Evolutionary conservation across 1,140 invertebrate species (phyloP), one percentile per base, ranked within the genome.

Genomic region (Bicyclus anynana): DNA sequence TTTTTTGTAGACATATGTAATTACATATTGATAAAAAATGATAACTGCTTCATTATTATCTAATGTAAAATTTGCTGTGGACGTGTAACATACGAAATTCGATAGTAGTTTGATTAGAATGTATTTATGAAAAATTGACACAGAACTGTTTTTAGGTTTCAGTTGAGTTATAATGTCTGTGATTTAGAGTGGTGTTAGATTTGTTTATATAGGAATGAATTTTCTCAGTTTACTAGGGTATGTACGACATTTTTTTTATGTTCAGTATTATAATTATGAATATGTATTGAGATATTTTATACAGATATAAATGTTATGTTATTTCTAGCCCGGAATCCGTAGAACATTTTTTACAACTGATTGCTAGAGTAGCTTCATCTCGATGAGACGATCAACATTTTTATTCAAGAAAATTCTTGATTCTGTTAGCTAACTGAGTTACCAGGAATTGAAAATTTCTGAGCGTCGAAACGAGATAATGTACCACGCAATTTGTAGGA

Each of bases 221-320:
- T 53, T 53, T 53, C 44, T 53, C 21, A 42, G 37, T 16, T 20
- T 44, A 27, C 21, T 29, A 1, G 23, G 51, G 53, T 55, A 55
- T 21, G 44, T 44, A 13, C 18, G 16, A 20, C 3, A 21, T 10
- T 5, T 12, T 12, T 46, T 46, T 46, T 18, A 3, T 21, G 9
- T 46, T 13, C 9, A 20, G n/a, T 46, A 46, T 46, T 46, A 46
- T 27, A 27, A 27, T 27, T 26, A 26, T 4, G 23, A 29, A 29
- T 44, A 20, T 44, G 40, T 20, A 44, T 12, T 18, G 18, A 10
- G 9, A 20, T 40, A 17, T 18, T 13, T 44, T 44, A 16, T 44
- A n/a, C n/a, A n/a, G n/a, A n/a, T n/a, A n/a, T n/a, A n/a, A n/a
- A n/a, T n/a, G n/a, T n/a, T n/a, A n/a, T n/a, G n/a, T n/a, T n/a